Evolutionary conservation across 2,113 vertebrate genomes (phyloP), one percentile per base, ranked within the genome.

Genomic region (Melanostigma gelatinosum): DNA sequence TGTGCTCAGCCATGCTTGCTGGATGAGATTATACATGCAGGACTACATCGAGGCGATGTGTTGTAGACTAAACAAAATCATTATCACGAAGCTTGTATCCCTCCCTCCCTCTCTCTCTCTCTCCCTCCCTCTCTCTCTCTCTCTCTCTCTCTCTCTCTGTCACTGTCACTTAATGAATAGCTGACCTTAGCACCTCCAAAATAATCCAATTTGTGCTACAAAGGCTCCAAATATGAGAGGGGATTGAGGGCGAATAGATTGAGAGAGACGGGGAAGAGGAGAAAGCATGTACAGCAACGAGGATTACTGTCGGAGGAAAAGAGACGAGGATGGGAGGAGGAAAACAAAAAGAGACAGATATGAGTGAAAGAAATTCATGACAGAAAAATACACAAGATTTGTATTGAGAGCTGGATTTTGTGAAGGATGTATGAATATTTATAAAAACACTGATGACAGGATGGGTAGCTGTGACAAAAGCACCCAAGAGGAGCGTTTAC

Each of bases 141-240:
- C 55, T 18, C 68, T 42, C 66, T 61, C 48, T 48, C 74, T 52
- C 54, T n/a, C 70, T 46, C 68, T 63, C 48, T 4, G 18, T 68
- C 12, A n/a, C 8, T 83, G 34, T 27, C 1, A 40, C 81, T 42
- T 74, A 87, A 88, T 78, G 73, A 82, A 80, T 20, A 75, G 61
- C 78, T 88, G 84, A 87, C 86, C 82, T 48, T 69, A 52, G 66
- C 73, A 50, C 65, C 63, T 77, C 29, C 36, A 63, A 71, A 80
- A 85, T 60, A 90, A 93, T 92, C 87, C 85, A 83, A 88, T 93
- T 89, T 89, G 75, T 82, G 50, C 80, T 61, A 60, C 81, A 86
- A 87, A 77, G 82, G 72, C 76, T 71, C 20, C 36, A 64, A 75
- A 84, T 85, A 32, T 82, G 77, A 89, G 63, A 85, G 61, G 54